Evolutionary conservation across 2,113 vertebrate genomes (phyloP).

Genomic region (Macquaria ambigua): DNA sequence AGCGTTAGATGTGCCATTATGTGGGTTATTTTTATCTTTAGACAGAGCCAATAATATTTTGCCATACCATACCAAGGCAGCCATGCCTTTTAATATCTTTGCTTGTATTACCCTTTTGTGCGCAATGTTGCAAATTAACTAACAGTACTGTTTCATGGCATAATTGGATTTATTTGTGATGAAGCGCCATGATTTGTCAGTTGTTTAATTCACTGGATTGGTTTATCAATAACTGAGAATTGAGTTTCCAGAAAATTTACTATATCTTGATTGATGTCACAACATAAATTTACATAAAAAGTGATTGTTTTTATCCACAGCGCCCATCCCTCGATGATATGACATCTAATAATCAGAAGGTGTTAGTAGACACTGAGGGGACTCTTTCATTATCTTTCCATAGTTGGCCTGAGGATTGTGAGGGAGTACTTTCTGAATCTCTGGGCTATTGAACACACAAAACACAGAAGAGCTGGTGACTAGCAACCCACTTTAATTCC

Average conservation of each 20-base stretch:
- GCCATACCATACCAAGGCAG: no score
- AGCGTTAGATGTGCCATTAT: no score
- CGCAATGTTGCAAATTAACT: neutral
- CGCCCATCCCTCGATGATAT: neutral
- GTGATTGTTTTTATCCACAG: neutral
- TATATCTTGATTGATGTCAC: neutral
- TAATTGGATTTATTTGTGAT: neutral
- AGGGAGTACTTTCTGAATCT: neutral
- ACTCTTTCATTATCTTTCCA: neutral
- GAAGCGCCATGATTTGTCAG: neutral
- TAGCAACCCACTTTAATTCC: slow-evolving; percentile 78
- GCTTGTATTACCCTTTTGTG: neutral
- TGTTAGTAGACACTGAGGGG: neutral
- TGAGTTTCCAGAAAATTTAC: neutral
- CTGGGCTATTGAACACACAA: slow-evolving; percentile 36
- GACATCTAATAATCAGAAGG: neutral
- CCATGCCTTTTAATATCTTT: no score
- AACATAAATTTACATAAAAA: neutral
- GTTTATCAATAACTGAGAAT: neutral
- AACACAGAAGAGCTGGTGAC: slow-evolving; percentile 57
- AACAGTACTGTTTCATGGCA: neutral
- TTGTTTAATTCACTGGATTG: neutral
- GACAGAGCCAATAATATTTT: no score
- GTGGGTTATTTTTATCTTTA: no score
- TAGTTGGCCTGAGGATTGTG: neutral